Percentiles rank a stretch among this genome's conserved stretches.
Conservation (phyloP, 1,140 invertebrate species). For the Chionoecetes opilio region DNA sequence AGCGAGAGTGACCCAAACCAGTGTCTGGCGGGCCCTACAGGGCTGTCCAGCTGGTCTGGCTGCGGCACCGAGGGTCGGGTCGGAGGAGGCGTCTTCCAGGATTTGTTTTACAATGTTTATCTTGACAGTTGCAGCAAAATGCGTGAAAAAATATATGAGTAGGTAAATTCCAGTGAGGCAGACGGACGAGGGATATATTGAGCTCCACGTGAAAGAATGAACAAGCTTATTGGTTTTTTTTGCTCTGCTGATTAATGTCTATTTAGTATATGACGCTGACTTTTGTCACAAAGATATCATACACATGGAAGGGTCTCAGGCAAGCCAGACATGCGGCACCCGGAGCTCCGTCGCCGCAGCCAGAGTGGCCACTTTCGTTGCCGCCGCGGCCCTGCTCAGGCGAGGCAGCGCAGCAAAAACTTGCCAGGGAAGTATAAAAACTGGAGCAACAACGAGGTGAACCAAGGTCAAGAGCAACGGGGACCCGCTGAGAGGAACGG, state of each 20-base stretch:
- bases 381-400: background rate
- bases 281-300: background rate
- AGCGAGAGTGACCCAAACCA: background rate
- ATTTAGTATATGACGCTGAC: no score
- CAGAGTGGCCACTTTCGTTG: constrained; percentile 15
- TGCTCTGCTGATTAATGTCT: no score
- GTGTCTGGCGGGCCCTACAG: background rate
- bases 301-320: no score
- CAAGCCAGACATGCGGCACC: background rate
- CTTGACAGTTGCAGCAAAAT: background rate
- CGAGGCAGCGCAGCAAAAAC: constrained; percentile 1
- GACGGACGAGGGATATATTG: background rate
- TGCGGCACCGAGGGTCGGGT: background rate
- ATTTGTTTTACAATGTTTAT: no score
- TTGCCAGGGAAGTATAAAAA: background rate
- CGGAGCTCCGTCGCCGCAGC: background rate
- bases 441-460: background rate
- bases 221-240: no score
- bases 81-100: background rate
- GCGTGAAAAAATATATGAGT: background rate
- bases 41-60: background rate
- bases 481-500: background rate
- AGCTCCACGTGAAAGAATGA: background rate
- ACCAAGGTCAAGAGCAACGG: constrained; percentile 5
- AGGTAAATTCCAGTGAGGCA: background rate